Conservation (phyloP, 2,113 vertebrate species). For the Onychostoma macrolepis region DNA sequence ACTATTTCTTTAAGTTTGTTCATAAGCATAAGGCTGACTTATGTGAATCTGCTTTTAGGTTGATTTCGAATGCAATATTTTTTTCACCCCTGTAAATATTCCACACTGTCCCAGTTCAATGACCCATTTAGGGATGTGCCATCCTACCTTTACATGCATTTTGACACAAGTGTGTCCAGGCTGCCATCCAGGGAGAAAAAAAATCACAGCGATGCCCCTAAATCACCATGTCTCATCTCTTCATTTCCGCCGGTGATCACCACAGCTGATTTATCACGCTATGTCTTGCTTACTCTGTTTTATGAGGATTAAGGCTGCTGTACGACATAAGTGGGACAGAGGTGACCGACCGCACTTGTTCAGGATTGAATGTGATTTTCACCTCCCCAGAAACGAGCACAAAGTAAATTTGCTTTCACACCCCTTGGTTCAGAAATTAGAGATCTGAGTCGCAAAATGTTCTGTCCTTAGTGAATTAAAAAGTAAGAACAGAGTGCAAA, state of each 20-base stretch:
- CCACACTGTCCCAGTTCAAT: constrained; percentile 5
- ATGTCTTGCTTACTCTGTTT: constrained; percentile 33
- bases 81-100: constrained; percentile 24
- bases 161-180: constrained; percentile 2
- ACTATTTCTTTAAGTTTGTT: background rate
- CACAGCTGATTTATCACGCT: constrained; percentile 43
- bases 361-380: constrained; percentile 11
- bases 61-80: background rate
- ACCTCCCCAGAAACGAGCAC: constrained; percentile 4
- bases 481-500: constrained; percentile 20
- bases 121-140: constrained; percentile 32
- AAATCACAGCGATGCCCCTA: background rate
- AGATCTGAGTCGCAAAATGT: background rate
- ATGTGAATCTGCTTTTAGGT: background rate
- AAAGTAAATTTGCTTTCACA: constrained; percentile 22
- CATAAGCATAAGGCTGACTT: background rate
- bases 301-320: constrained; percentile 34
- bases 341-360: background rate
- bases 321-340: constrained; percentile 50
- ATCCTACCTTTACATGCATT: constrained; percentile 22
- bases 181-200: constrained; percentile 24
- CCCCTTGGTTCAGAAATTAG: constrained; percentile 11
- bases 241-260: constrained; percentile 27
- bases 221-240: constrained; percentile 33
- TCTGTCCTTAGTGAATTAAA: constrained; percentile 9